Conservation (phyloP, 2,888 invertebrate genomes). For the Epirrhoe tristata region DNA sequence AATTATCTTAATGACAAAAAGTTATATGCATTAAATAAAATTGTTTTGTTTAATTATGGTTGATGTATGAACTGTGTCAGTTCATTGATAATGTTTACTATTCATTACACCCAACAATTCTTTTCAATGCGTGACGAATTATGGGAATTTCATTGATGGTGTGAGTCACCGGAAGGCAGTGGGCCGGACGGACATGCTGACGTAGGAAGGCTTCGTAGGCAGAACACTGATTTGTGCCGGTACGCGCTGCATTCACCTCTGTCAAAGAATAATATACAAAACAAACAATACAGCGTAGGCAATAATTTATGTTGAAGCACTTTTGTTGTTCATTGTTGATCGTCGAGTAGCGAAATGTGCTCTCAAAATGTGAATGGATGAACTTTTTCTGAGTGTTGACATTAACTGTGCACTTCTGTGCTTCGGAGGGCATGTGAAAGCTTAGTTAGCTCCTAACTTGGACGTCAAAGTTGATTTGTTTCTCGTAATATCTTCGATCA, state of each 20-base stretch:
- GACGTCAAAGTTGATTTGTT: no score
- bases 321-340: background rate
- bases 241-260: slow-evolving; percentile 20
- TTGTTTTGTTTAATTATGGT: background rate
- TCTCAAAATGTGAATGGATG: no score
- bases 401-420: no score
- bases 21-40: no score
- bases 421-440: no score
- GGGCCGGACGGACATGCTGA: slow-evolving; percentile 37
- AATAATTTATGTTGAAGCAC: background rate
- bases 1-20: no score
- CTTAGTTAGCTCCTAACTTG: no score
- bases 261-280: slow-evolving; percentile 17
- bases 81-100: slow-evolving; percentile 5
- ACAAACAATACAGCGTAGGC: background rate
- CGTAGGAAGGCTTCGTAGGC: slow-evolving; percentile 35
- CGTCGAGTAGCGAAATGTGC: no score
- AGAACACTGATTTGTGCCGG: slow-evolving; percentile 31
- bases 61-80: background rate
- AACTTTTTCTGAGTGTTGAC: no score
- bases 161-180: slow-evolving; percentile 39
- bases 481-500: no score
- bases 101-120: background rate
- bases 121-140: slow-evolving; percentile 24
- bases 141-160: slow-evolving; percentile 30